Evolutionary conservation across 2,888 invertebrate genomes (phyloP), one percentile per base, ranked within the genome.

Genomic region (Parapristionchus giblindavisi): DNA sequence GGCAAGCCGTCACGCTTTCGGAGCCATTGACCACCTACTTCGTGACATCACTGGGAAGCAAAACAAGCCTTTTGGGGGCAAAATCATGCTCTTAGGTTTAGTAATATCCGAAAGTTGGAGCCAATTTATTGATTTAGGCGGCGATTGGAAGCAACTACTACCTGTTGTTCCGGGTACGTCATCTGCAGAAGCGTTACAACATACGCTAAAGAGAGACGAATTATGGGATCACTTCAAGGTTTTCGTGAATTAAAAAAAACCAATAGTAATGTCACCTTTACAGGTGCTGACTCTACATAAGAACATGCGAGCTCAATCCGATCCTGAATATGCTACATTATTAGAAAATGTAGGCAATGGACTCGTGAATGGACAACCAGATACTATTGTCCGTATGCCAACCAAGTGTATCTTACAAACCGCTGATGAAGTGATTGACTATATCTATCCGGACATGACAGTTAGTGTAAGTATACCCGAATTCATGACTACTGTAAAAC

Each of bases 61-160:
- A 21, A 1, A 11, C 4, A 65, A 3, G 3, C 65, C 43, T 2
- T 65, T 65, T 14, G 65, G 65, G 32, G 65, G 65, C 6, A 65
- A 65, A 43, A 43, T 65, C 24, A 24, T 65, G 24, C 24, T 65
- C 6, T n/a, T 65, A 1, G 65, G 65, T 43, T 4, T 3, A 43
- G 11, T 43, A 1, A 27, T 2, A 21, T 3, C 1, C 3, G 2
- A 36, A 5, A 14, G 34, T 60, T 3, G 11, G 3, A 24, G 36
- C n/a, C 8, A 8, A 11, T 60, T 2, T 60, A 1, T 29, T 32
- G 5, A 14, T 14, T 36, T 27, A 65, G 65, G 65, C 17, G 65
- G 65, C n/a, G 65, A 65, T 65, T 65, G 65, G 65, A 65, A 65
- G 43, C 65, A 65, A 34, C 24, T 66, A n/a, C 66, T 66, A n/a